Percentiles rank a stretch among this genome's conserved stretches.
phyloP scores from a whole-genome alignment of 2,888 invertebrate genomes.

The Torymus auratus region DNA sequence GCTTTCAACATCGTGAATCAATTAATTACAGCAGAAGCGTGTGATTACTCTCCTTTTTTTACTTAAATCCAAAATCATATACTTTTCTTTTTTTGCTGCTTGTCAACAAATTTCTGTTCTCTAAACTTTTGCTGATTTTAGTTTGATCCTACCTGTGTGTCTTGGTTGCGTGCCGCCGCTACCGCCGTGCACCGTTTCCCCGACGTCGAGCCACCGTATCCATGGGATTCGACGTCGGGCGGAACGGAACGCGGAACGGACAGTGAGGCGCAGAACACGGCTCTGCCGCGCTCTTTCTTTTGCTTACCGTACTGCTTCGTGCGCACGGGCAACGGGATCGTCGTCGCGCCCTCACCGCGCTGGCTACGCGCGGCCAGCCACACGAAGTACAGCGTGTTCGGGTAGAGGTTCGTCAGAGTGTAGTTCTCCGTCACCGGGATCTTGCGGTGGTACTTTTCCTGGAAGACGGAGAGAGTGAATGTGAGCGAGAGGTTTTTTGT shows the following conservation, averaged over 20 bases:
- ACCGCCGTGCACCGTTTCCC: too few species aligned
- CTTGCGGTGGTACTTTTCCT: slow-evolving; percentile 89
- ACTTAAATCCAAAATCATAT: too few species aligned
- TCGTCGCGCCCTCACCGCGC: slow-evolving; percentile 96
- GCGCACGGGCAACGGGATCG: slow-evolving; percentile 94
- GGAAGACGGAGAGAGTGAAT: slow-evolving; percentile 1
- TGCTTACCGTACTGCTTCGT: slow-evolving; percentile 99
- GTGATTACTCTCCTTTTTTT: too few species aligned
- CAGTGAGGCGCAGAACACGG: background rate
- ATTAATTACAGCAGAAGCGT: slow-evolving; percentile 8
- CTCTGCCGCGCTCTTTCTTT: slow-evolving; percentile 34
- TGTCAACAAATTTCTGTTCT: too few species aligned
- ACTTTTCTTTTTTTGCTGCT: too few species aligned
- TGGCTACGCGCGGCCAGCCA: slow-evolving; percentile 97
- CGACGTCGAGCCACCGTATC: too few species aligned
- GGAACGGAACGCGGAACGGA: too few species aligned
- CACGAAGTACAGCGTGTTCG: slow-evolving; percentile 97
- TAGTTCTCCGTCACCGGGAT: slow-evolving; percentile 91
- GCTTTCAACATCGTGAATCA: slow-evolving; percentile 18
- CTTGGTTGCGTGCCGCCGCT: too few species aligned
- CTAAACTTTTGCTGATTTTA: too few species aligned
- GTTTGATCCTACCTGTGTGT: too few species aligned
- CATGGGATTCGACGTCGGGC: too few species aligned
- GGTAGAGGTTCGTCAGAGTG: slow-evolving; percentile 93
- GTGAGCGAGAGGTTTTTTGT: too few species aligned